Evolutionary conservation across 2,113 vertebrate species (phyloP), one percentile per base, ranked within the genome.

Genomic region (Isichthys henryi): DNA sequence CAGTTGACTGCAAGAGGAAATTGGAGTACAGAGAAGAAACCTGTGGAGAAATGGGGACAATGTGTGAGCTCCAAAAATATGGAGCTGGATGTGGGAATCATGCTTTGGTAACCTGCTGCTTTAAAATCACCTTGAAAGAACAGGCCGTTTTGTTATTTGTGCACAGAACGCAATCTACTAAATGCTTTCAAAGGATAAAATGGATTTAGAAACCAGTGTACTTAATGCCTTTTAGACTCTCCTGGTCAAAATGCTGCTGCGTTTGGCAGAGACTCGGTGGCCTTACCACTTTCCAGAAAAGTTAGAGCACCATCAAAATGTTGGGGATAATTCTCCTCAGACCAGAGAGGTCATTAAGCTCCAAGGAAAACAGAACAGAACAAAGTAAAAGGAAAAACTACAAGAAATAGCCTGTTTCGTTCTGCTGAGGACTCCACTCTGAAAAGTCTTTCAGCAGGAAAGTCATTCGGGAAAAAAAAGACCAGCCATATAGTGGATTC

Each of bases 311-410:
- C 35, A 43, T 80, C 35, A 80, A 80, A 80, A 35, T 80, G 35
- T 43, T 43, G 35, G 15, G 13, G 17, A 35, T 80, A 19, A 35
- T 80, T 80, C 35, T 39, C 35, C 74, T 39, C 35, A 80, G 74
- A 80, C 74, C 74, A 80, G 35, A 77, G 70, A 80, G 74, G 74
- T 80, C 74, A 80, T 80, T 80, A 80, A 80, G 35, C 74, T 80
- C 74, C 74, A 43, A 39, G 74, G 74, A 80, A 43, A 39, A 43
- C 31, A 39, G 74, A 43, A 80, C 15, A 19, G 74, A 80, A 80
- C 35, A 80, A 80, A 80, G 74, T 39, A 39, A 80, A 80, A 35
- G 74, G 35, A 43, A 80, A 43, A 43, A 80, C 15, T 80, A 39
- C 74, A 80, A 43, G 74, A 80, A 80, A 39, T 39, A 80, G 39